These are phyloP conservation scores for Etheostoma cragini DNA, from an alignment of 2,113 vertebrate species.

Conservation along the genomic window DNA sequence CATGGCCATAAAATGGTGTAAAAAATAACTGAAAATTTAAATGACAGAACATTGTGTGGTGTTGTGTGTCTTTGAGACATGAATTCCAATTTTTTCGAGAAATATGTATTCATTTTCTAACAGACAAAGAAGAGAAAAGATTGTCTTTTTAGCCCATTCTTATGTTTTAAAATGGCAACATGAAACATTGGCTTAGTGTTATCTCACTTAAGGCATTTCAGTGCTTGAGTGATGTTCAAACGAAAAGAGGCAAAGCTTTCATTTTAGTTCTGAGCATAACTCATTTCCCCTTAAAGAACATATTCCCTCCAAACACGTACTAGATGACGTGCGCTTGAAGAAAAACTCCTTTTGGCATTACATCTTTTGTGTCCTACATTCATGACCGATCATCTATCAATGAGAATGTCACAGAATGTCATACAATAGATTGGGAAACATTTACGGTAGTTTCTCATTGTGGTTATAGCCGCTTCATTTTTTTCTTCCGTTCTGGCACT, in stretches of 20 bases:
- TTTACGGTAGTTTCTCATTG: background rate
- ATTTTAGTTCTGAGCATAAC: conserved; percentile 57
- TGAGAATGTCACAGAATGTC: conserved; percentile 23
- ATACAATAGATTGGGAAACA: background rate
- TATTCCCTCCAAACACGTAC: conserved; percentile 21
- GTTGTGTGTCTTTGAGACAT: background rate
- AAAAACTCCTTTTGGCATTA: conserved; percentile 56
- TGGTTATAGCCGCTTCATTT: background rate
- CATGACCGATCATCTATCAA: conserved; percentile 28
- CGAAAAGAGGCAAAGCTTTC: conserved; percentile 34
- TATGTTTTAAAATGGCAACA: conserved; percentile 45
- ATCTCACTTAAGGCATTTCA: conserved; percentile 57
- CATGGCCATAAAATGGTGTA: background rate
- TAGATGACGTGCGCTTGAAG: conserved; percentile 13
- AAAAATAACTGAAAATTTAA: background rate
- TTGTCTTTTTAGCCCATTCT: conserved; percentile 35
- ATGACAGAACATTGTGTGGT: conserved; percentile 10
- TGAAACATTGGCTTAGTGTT: conserved; percentile 48
- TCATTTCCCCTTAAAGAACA: conserved; percentile 46
- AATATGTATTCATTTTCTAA: conserved; percentile 22
- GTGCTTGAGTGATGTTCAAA: conserved; percentile 42
- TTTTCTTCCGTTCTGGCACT: background rate
- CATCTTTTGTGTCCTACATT: conserved; percentile 32
- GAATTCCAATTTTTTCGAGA: conserved; percentile 1
- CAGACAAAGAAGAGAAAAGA: conserved; percentile 21